A percentile compares a stretch with the other conserved stretches of the same genome.
These are phyloP conservation scores for Pimpla rufipes DNA, from an alignment of 2,888 invertebrate species.

Conservation along the genomic window DNA sequence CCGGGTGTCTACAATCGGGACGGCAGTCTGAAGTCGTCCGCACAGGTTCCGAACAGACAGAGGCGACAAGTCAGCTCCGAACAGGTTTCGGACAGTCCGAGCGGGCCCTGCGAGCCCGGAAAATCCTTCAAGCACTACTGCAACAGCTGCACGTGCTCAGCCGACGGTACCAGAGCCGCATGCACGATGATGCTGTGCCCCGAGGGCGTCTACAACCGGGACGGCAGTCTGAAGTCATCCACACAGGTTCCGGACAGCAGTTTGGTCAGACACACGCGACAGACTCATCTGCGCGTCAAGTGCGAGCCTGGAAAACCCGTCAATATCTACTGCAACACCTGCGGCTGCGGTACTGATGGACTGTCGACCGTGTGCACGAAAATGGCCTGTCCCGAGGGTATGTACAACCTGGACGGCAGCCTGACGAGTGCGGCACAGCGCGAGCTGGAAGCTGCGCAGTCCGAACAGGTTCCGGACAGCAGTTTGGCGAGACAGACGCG, in stretches of 20 bases:
- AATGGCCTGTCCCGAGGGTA: neutral
- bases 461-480: neutral
- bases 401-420: neutral
- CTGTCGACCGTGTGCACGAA: neutral
- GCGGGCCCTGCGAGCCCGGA: conserved; percentile 83
- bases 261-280: too few relatives aligned
- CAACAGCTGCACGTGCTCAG: conserved; percentile 86
- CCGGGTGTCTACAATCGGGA: conserved; percentile 63
- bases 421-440: too few relatives aligned
- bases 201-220: neutral
- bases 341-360: neutral
- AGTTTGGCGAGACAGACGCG: neutral
- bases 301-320: too few relatives aligned
- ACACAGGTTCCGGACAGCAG: too few relatives aligned
- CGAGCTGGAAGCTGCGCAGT: too few relatives aligned
- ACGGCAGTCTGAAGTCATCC: neutral
- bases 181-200: conserved; percentile 86
- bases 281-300: too few relatives aligned
- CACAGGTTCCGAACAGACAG: neutral
- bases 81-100: too few relatives aligned
- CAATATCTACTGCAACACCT: neutral
- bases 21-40: conserved; percentile 54
- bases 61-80: conserved; percentile 7
- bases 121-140: conserved; percentile 86
- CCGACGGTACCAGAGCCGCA: conserved; percentile 85